Conservation (phyloP, 92 coral and sea anemone species). For the Chrysogorgia sp. region DNA sequence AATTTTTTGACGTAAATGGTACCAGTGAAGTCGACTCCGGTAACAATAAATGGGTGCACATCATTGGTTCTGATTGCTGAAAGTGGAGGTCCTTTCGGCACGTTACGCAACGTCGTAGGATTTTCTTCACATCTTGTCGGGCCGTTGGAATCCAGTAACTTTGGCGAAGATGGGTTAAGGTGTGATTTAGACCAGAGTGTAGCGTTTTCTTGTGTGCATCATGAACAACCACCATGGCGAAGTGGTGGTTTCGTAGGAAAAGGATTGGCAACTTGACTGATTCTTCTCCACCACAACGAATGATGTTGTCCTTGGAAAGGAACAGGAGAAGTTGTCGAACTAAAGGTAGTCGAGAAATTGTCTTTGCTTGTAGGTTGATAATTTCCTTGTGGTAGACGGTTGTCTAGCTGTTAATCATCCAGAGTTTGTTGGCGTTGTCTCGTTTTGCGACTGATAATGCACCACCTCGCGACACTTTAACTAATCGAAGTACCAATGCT, state of each 20-base stretch:
- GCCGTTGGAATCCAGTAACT: conserved; percentile 47
- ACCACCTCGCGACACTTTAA: not conserved
- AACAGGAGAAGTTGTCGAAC: conserved; percentile 37
- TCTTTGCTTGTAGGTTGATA: not conserved
- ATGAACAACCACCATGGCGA: conserved; percentile 37
- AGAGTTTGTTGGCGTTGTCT: not conserved
- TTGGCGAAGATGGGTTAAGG: conserved; percentile 50
- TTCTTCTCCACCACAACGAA: conserved; percentile 54
- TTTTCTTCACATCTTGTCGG: conserved; percentile 49
- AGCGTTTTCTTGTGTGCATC: conserved; percentile 46
- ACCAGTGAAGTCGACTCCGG: conserved; percentile 63
- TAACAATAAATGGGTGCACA: conserved; percentile 50
- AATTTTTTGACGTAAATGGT: conserved; percentile 29
- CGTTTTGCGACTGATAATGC: not conserved
- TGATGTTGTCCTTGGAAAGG: conserved; percentile 29
- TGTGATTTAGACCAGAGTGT: conserved; percentile 55
- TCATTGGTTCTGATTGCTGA: conserved; percentile 56
- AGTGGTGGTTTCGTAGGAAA: conserved; percentile 52
- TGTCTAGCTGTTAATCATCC: not conserved
- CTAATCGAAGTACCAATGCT: no score
- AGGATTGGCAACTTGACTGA: conserved; percentile 46
- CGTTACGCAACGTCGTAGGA: conserved; percentile 45
- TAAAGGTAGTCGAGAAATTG: not conserved
- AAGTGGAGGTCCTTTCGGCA: conserved; percentile 52
- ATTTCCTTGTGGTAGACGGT: not conserved